Conservation (phyloP, 1,140 invertebrate genomes). For the Heliconius melpomene region DNA sequence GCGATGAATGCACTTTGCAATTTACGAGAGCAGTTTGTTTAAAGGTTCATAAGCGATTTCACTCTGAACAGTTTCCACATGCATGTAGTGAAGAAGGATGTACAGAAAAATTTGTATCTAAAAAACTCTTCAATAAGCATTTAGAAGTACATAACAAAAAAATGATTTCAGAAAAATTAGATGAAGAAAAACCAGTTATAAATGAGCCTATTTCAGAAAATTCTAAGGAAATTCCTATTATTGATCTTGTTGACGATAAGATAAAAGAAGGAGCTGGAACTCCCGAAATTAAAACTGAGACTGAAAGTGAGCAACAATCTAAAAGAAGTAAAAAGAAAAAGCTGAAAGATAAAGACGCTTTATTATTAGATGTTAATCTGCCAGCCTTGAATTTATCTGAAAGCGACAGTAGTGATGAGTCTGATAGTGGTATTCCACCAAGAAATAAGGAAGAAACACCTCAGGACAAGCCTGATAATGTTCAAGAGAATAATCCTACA, state of each 20-base stretch:
- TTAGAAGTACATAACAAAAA: slow-evolving; percentile 77
- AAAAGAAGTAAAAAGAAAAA: slow-evolving; percentile 83
- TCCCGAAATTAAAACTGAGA: slow-evolving; percentile 60
- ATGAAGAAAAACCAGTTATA: slow-evolving; percentile 64
- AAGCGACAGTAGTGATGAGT: slow-evolving; percentile 89
- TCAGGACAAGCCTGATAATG: slow-evolving; percentile 48
- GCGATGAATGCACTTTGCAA: slow-evolving; percentile 89
- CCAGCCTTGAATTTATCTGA: slow-evolving; percentile 91
- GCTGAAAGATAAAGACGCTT: slow-evolving; percentile 83
- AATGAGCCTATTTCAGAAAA: slow-evolving; percentile 50
- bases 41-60: slow-evolving; percentile 91
- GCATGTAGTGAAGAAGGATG: slow-evolving; percentile 86
- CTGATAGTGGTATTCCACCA: slow-evolving; percentile 82
- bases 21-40: slow-evolving; percentile 89
- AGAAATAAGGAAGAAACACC: slow-evolving; percentile 53
- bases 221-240: slow-evolving; percentile 58
- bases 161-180: slow-evolving; percentile 55
- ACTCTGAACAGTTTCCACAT: slow-evolving; percentile 87
- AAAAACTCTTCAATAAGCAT: slow-evolving; percentile 88
- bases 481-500: slow-evolving; percentile 65
- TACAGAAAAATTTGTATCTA: slow-evolving; percentile 89
- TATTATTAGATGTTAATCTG: slow-evolving; percentile 83
- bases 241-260: slow-evolving; percentile 67
- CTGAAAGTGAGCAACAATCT: slow-evolving; percentile 53
- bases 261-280: slow-evolving; percentile 58